Conservation (phyloP, 1,140 invertebrate genomes). For the Ectropis grisescens region DNA sequence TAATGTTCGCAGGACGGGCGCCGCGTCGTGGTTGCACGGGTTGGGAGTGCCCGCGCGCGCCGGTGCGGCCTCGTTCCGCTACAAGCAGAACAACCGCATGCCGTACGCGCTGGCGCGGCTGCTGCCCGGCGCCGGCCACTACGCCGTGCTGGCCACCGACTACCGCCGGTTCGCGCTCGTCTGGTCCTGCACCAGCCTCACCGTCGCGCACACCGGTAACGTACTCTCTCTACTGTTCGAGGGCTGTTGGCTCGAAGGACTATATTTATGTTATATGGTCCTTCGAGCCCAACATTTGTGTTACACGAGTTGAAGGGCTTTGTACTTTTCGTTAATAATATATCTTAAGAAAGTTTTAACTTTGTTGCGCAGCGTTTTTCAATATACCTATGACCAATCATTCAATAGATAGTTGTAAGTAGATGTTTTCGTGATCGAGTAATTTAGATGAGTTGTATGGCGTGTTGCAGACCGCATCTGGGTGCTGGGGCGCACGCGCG, state of each 20-base stretch:
- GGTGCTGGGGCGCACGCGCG: slow-evolving; percentile 72
- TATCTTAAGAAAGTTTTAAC: too few relatives aligned
- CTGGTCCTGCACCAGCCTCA: slow-evolving; percentile 78
- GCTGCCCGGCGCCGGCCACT: slow-evolving; percentile 76
- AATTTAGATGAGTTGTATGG: too few relatives aligned
- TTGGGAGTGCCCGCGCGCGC: slow-evolving; percentile 61
- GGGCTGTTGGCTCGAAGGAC: too few relatives aligned
- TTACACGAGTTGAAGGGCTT: too few relatives aligned
- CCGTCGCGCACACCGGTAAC: slow-evolving; percentile 72
- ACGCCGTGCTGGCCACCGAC: slow-evolving; percentile 79
- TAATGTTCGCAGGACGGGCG: slow-evolving; percentile 71
- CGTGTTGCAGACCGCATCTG: slow-evolving; percentile 72
- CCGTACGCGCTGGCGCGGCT: slow-evolving; percentile 75
- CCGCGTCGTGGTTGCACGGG: slow-evolving; percentile 53
- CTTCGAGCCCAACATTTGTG: too few relatives aligned
- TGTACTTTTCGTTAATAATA: too few relatives aligned
- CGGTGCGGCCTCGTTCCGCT: slow-evolving; percentile 67
- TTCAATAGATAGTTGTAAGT: too few relatives aligned
- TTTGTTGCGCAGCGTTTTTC: too few relatives aligned
- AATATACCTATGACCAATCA: too few relatives aligned
- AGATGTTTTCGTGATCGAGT: too few relatives aligned
- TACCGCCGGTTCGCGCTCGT: slow-evolving; percentile 78
- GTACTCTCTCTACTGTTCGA: too few relatives aligned
- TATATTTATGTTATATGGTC: too few relatives aligned
- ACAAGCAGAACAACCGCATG: slow-evolving; percentile 72